Conservation (phyloP, 2,113 vertebrate species). For the Rhea pennata region DNA sequence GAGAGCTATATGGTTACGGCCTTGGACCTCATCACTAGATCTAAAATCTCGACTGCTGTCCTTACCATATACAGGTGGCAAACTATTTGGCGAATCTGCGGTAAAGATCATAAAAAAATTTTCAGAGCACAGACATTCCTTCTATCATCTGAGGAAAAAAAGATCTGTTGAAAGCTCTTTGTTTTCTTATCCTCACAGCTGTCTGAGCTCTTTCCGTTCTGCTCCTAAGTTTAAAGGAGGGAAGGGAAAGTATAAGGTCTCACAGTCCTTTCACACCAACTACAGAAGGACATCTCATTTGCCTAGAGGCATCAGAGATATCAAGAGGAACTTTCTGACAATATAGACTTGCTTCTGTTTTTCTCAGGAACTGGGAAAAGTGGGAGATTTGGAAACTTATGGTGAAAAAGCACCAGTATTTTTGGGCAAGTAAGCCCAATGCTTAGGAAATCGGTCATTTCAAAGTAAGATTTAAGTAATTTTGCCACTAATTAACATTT, state of each 20-base stretch:
- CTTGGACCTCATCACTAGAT: not conserved
- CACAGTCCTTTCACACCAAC: slow-evolving; percentile 16
- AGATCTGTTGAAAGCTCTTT: not conserved
- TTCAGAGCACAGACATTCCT: not conserved
- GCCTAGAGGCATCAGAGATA: not conserved
- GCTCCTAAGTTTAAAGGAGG: slow-evolving; percentile 40
- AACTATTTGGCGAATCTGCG: slow-evolving; percentile 51
- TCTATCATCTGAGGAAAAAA: not conserved
- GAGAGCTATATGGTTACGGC: slow-evolving; percentile 51
- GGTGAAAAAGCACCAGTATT: not conserved
- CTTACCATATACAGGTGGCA: slow-evolving; percentile 37
- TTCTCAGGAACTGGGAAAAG: not conserved
- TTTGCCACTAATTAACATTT: not conserved
- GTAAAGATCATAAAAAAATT: slow-evolving; percentile 32
- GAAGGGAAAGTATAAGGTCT: slow-evolving; percentile 46
- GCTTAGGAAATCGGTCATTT: not conserved
- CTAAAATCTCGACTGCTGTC: slow-evolving; percentile 42
- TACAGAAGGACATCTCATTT: not conserved
- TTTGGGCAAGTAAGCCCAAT: not conserved
- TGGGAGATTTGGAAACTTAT: not conserved
- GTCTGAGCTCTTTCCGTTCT: slow-evolving; percentile 3
- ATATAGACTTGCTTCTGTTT: not conserved
- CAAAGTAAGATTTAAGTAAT: not conserved
- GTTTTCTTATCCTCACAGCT: slow-evolving; percentile 8
- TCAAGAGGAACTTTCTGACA: slow-evolving; percentile 47